phyloP scores from a whole-genome alignment of 2,888 invertebrate species.

The Podabrus alpinus region DNA sequence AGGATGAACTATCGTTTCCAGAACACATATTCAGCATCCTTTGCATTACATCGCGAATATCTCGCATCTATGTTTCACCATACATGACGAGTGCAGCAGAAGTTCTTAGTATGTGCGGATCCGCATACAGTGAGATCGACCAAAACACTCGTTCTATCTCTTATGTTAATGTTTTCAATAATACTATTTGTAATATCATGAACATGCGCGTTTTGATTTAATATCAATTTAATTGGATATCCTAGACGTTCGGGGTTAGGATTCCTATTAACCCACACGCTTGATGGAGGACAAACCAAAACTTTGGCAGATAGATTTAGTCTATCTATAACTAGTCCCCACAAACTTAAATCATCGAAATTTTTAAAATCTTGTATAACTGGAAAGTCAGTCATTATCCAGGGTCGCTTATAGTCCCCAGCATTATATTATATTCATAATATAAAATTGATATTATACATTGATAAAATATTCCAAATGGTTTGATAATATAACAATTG shows the following conservation, averaged over 20 bases:
- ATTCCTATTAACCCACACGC: background rate
- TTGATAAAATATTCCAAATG: too few relatives aligned
- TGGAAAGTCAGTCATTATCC: background rate
- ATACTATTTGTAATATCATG: background rate
- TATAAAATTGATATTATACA: too few relatives aligned
- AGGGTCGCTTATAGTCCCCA: background rate
- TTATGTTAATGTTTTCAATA: background rate
- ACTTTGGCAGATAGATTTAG: background rate
- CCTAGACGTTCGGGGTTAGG: background rate
- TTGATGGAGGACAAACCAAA: background rate
- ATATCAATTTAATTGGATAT: background rate
- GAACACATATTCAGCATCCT: background rate
- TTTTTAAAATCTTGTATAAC: background rate
- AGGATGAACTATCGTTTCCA: background rate
- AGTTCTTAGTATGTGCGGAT: background rate
- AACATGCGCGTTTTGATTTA: background rate
- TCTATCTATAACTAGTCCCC: background rate
- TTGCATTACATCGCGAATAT: background rate
- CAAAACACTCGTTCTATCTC: background rate
- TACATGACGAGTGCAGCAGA: background rate
- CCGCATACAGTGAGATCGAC: background rate
- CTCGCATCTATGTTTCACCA: background rate
- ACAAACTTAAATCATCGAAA: background rate
- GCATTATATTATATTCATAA: too few relatives aligned
- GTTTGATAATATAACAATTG: too few relatives aligned